Percentiles rank a stretch among this genome's conserved stretches.
Evolutionary conservation across 2,888 invertebrate species (phyloP).

Genomic region (Scaptomyza tumidula): DNA sequence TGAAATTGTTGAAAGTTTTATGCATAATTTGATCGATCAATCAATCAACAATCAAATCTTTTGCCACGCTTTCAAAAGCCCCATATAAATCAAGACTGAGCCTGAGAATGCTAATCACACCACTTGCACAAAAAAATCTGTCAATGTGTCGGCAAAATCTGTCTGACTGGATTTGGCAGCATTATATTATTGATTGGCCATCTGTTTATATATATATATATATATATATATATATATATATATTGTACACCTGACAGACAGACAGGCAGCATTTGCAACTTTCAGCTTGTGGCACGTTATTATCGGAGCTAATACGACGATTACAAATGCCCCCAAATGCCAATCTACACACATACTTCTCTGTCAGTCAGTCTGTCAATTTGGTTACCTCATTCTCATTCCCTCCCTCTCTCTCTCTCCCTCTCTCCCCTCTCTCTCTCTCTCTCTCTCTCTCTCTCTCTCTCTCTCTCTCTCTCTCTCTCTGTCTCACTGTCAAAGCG

Average conservation of each 20-base stretch:
- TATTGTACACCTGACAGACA: constrained; percentile 26
- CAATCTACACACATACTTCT: constrained; percentile 18
- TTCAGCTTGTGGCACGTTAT: constrained; percentile 51
- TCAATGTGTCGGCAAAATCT: constrained; percentile 69
- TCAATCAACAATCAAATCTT: constrained; percentile 38
- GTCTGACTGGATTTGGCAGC: constrained; percentile 49
- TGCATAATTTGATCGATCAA: constrained; percentile 23
- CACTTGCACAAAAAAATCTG: constrained; percentile 62
- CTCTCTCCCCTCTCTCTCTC: background rate
- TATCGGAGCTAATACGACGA: constrained; percentile 59
- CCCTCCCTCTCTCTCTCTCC: background rate
- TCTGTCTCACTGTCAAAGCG: constrained; percentile 24
- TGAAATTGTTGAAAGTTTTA: constrained; percentile 18
- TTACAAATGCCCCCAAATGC: constrained; percentile 60
- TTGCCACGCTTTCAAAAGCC: constrained; percentile 16
- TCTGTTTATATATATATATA: constrained; percentile 17
- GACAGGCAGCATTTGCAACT: constrained; percentile 8
- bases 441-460: background rate
- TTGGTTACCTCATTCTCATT: constrained; percentile 22
- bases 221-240: background rate
- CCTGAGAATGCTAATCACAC: constrained; percentile 41
- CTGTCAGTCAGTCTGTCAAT: constrained; percentile 46
- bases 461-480: background rate
- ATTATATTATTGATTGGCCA: constrained; percentile 49
- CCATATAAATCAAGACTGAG: constrained; percentile 7